A percentile compares a stretch with the other conserved stretches of the same genome.
Conservation (phyloP, 2,113 vertebrate genomes). For the Lophius piscatorius region DNA sequence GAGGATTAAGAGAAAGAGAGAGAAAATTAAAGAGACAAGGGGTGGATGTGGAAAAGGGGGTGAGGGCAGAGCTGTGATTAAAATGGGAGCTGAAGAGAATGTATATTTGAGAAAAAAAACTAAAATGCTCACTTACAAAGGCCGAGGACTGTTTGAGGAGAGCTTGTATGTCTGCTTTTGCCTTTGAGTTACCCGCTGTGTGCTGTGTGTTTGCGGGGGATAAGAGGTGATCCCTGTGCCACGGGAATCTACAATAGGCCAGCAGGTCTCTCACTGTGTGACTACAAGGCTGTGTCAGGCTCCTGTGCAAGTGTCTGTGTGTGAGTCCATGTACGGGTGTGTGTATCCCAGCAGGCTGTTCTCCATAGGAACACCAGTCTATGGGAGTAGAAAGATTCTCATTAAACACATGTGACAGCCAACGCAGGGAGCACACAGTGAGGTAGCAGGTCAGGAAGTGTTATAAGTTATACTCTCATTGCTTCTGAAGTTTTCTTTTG, state of each 20-base stretch:
- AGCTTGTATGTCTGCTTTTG: slow-evolving; percentile 5
- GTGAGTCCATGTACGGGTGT: slow-evolving; percentile 33
- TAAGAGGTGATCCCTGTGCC: slow-evolving; percentile 68
- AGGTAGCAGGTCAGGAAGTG: slow-evolving; percentile 64
- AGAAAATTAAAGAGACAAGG: slow-evolving; percentile 67
- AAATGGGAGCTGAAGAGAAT: slow-evolving; percentile 52
- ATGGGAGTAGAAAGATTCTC: slow-evolving; percentile 55
- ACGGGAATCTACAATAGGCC: slow-evolving; percentile 68
- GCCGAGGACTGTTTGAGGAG: slow-evolving; percentile 20
- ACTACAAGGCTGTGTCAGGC: slow-evolving; percentile 68
- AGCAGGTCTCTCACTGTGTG: slow-evolving; percentile 69
- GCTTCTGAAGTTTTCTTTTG: slow-evolving; percentile 50
- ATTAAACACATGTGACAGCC: slow-evolving; percentile 75
- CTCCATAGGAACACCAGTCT: slow-evolving; percentile 60
- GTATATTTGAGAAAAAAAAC: slow-evolving; percentile 37
- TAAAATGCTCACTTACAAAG: slow-evolving; percentile 27
- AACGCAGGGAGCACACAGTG: slow-evolving; percentile 60
- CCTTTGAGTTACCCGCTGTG: slow-evolving; percentile 46
- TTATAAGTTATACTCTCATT: slow-evolving; percentile 45
- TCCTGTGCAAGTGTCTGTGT: slow-evolving; percentile 28
- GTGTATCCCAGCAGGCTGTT: slow-evolving; percentile 66
- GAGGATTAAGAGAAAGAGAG: slow-evolving; percentile 57
- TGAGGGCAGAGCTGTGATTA: slow-evolving; percentile 52
- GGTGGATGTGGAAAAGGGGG: slow-evolving; percentile 35
- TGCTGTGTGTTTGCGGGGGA: slow-evolving; percentile 50